Conservation (phyloP, 1,140 invertebrate genomes). For the Goniozus legneri region DNA sequence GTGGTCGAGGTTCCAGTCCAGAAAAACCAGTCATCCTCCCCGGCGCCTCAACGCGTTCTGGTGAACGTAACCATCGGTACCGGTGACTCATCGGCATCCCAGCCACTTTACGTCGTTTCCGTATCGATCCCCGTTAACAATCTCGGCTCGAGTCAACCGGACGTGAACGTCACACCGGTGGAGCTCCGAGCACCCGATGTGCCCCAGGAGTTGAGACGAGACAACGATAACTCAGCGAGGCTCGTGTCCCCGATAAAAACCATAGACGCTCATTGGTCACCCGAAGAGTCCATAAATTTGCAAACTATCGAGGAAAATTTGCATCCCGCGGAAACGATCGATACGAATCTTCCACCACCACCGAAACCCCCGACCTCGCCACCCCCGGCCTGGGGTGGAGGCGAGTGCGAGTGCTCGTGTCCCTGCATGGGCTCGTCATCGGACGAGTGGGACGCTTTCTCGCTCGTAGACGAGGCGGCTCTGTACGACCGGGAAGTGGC, state of each 20-base stretch:
- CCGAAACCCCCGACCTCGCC: constrained; percentile 32
- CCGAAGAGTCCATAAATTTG: constrained; percentile 36
- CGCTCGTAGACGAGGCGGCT: constrained; percentile 24
- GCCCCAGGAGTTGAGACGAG: no score
- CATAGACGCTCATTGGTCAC: no score
- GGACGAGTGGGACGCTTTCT: constrained; percentile 47
- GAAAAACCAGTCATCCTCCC: constrained; percentile 1
- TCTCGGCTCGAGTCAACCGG: constrained; percentile 52
- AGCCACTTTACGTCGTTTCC: constrained; percentile 69
- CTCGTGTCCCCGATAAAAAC: no score
- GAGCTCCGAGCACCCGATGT: constrained; percentile 19
- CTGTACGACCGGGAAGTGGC: background rate
- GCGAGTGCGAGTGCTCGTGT: constrained; percentile 73
- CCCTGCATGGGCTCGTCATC: constrained; percentile 56
- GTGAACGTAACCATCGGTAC: constrained; percentile 74
- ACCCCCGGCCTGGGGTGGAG: constrained; percentile 53
- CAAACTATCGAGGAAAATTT: no score
- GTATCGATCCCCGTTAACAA: constrained; percentile 63
- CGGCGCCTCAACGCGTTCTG: constrained; percentile 53
- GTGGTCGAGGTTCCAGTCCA: constrained; percentile 25
- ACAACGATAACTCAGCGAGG: no score
- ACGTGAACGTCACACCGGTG: constrained; percentile 58
- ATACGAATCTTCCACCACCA: constrained; percentile 19
- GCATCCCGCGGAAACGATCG: constrained; percentile 18
- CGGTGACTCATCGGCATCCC: constrained; percentile 51